Base-by-base conservation (phyloP, 2,113 vertebrate genomes). In the Heterotilapia buettikoferi region DNA sequence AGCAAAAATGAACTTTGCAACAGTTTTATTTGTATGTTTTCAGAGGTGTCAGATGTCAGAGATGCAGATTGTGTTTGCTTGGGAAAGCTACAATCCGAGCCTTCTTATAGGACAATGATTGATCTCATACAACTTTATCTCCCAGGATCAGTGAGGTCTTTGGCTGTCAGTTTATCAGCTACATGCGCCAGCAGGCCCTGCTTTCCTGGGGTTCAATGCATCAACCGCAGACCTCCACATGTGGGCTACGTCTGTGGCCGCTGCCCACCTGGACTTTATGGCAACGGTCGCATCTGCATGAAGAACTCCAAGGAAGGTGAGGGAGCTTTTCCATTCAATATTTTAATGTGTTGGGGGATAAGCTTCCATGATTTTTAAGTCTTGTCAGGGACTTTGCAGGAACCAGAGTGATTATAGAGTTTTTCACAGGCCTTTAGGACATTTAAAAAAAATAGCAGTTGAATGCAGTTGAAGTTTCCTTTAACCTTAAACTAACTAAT, bases 201-300 rank as follows among this genome's bases (percentile, higher is more conserved):
- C 38, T 98, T 97, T 84, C 97, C 97, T 0, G 97, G 97, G 8
- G 96, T 92, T 9, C 82, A 94, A 1, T 98, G 97, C 57, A 93
- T 97, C 29, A 95, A 97, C 87, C 85, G 93, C 50, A 94, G 87
- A 3, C 92, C 95, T 1, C 97, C 97, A 1, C 94, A 96, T 2
- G 6, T 93, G 0, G 97, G 97, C 0, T 96, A 96, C 4, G 83
- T 97, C 53, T 97, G 97, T 0, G 95, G 96, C 14, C 95, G 92
- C 6, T 97, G 97, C 63, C 97, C 97, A 1, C 92, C 89, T 0
- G 96, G 96, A 3, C 96, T 96, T 19, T 83, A 95, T 6, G 96
- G 96, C 79, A 97, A 97, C 1, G 96, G 97, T 11, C 96, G 94
- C 10, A 59, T 94, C 57, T 97, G 96, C 83, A 94, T 80, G 26